Percentiles rank a stretch among this genome's conserved stretches.
phyloP scores from a whole-genome alignment of 2,113 vertebrate species.

The Progne subis region DNA sequence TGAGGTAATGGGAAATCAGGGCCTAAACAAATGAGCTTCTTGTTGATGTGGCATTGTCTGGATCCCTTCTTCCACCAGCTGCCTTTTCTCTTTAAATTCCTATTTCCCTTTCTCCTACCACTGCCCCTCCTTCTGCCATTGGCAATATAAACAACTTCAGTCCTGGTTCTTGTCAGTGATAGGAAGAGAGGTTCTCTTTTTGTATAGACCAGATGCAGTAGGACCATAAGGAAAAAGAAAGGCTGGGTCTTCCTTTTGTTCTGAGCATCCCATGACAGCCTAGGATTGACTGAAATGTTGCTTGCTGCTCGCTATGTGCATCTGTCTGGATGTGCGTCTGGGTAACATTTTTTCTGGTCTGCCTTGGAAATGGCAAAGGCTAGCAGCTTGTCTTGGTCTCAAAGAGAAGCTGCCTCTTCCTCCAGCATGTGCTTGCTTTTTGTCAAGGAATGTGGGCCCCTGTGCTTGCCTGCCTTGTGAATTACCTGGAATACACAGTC shows the following conservation, averaged over 20 bases:
- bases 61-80: not conserved
- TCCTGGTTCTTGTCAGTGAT: not conserved
- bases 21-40: not conserved
- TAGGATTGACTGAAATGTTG: not conserved
- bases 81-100: not conserved
- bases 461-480: not conserved
- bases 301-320: not conserved
- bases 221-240: not conserved
- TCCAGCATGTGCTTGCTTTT: not conserved
- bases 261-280: not conserved
- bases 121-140: not conserved
- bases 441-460: not conserved
- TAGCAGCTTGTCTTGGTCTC: slow-evolving; percentile 15
- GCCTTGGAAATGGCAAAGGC: not conserved
- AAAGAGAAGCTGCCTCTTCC: not conserved
- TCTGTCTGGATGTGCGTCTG: not conserved
- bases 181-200: not conserved
- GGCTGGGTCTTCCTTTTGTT: not conserved
- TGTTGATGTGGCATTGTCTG: not conserved
- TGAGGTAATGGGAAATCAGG: not conserved
- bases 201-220: not conserved
- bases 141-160: not conserved
- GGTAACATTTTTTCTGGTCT: not conserved
- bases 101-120: not conserved
- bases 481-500: slow-evolving; percentile 4